A percentile compares a stretch with the other conserved stretches of the same genome.
Conservation (phyloP, 2,113 vertebrate genomes). For the Ursus arctos region DNA sequence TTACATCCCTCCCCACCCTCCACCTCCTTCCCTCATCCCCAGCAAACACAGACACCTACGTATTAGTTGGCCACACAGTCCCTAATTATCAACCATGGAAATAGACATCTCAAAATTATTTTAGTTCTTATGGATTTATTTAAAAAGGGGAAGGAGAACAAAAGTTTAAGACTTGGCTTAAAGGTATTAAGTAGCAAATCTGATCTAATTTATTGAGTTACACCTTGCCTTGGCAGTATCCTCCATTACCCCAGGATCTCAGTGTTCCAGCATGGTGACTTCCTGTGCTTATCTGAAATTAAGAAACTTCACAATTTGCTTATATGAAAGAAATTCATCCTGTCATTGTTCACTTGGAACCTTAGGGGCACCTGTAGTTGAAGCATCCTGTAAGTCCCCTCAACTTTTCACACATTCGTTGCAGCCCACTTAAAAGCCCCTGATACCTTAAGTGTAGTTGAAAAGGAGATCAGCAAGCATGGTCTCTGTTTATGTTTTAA, state of each 20-base stretch:
- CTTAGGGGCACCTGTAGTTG: not conserved
- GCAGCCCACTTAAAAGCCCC: not conserved
- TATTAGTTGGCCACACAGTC: not conserved
- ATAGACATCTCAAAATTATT: slow-evolving; percentile 24
- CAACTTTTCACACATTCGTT: not conserved
- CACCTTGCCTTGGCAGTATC: not conserved
- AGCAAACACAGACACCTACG: not conserved
- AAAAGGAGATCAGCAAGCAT: not conserved
- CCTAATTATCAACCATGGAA: slow-evolving; percentile 29
- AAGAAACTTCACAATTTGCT: slow-evolving; percentile 47
- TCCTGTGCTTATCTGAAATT: slow-evolving; percentile 33
- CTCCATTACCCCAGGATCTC: slow-evolving; percentile 38
- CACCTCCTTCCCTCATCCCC: not conserved
- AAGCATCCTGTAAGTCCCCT: not conserved
- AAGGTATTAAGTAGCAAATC: slow-evolving; percentile 52
- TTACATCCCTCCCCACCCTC: not conserved
- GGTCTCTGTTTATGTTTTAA: slow-evolving; percentile 51
- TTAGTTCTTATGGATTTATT: slow-evolving; percentile 36
- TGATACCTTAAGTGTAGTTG: not conserved
- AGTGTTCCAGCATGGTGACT: not conserved
- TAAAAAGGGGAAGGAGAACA: not conserved
- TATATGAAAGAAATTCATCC: slow-evolving; percentile 13
- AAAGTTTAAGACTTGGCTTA: slow-evolving; percentile 55
- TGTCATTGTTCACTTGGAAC: not conserved
- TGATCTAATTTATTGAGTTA: slow-evolving; percentile 74